These are phyloP conservation scores for Miichthys miiuy DNA, from an alignment of 2,797 vertebrate species.

Conservation along the genomic window DNA sequence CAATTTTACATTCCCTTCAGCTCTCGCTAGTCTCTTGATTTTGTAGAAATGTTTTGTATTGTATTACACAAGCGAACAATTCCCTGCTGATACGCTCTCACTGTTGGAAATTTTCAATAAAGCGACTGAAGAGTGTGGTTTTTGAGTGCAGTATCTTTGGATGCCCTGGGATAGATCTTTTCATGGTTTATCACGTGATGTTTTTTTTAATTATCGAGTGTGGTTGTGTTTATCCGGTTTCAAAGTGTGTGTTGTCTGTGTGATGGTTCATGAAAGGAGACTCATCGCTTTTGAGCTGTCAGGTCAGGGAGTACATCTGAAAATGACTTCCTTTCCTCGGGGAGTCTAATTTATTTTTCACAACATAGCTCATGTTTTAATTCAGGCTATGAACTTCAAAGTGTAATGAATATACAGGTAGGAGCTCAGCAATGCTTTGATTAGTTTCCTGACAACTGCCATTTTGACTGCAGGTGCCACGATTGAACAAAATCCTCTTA, in stretches of 20 bases:
- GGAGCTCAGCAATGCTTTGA: background rate
- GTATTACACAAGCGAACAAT: constrained; percentile 25
- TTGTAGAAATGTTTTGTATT: constrained; percentile 27
- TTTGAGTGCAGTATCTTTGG: constrained; percentile 4
- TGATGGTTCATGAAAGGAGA: constrained; percentile 10
- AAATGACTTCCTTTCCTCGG: background rate
- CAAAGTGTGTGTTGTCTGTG: constrained; percentile 11
- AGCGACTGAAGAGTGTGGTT: background rate
- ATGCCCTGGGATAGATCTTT: constrained; percentile 4
- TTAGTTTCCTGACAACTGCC: background rate
- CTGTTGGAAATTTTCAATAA: constrained; percentile 18
- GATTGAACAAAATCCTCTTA: background rate
- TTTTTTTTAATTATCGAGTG: background rate
- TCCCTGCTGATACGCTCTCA: background rate
- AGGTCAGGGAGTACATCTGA: background rate
- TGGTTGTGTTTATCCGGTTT: constrained; percentile 5
- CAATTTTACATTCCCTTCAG: constrained; percentile 9
- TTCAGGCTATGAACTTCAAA: background rate
- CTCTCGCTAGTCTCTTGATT: background rate
- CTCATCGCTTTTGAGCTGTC: background rate
- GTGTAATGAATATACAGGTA: background rate
- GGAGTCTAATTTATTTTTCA: background rate
- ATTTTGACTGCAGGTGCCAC: background rate
- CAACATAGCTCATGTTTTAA: background rate
- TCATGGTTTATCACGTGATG: background rate